These are phyloP conservation scores for Pseudomyrmex gracilis DNA, from an alignment of 1,140 invertebrate species.

Conservation along the genomic window DNA sequence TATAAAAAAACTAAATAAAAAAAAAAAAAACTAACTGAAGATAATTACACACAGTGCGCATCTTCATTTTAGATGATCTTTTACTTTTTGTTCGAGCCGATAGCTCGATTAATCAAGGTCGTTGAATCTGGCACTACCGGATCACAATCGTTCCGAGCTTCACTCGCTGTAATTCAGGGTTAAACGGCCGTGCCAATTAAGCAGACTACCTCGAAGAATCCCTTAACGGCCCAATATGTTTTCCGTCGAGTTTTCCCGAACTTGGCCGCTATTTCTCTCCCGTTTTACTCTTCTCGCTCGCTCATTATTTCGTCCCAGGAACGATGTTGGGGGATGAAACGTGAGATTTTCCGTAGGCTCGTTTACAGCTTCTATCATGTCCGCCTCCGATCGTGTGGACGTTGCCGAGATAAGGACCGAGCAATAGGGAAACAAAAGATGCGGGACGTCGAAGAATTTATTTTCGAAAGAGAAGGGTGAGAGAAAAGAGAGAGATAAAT, in stretches of 20 bases:
- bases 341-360: constrained; percentile 75
- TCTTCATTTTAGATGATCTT: constrained; percentile 1
- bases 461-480: constrained; percentile 7
- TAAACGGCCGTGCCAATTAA: constrained; percentile 80
- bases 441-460: constrained; percentile 41
- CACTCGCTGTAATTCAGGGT: constrained; percentile 73
- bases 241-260: constrained; percentile 67
- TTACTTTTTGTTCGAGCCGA: constrained; percentile 23
- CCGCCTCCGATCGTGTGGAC: constrained; percentile 11
- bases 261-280: constrained; percentile 28
- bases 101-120: constrained; percentile 68
- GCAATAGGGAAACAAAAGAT: constrained; percentile 1
- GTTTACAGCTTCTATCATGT: constrained; percentile 18
- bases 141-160: constrained; percentile 56
- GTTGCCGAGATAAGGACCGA: background rate
- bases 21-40: background rate
- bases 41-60: background rate
- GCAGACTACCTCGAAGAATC: constrained; percentile 76
- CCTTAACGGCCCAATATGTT: constrained; percentile 84
- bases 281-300: background rate
- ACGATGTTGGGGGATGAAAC: constrained; percentile 36
- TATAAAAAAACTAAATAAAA: too few relatives aligned
- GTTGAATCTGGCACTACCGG: constrained; percentile 67
- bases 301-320: constrained; percentile 51
- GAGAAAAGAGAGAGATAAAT: constrained; percentile 34